phyloP scores from a whole-genome alignment of 2,888 invertebrate genomes.

The Andrena flavipes region DNA sequence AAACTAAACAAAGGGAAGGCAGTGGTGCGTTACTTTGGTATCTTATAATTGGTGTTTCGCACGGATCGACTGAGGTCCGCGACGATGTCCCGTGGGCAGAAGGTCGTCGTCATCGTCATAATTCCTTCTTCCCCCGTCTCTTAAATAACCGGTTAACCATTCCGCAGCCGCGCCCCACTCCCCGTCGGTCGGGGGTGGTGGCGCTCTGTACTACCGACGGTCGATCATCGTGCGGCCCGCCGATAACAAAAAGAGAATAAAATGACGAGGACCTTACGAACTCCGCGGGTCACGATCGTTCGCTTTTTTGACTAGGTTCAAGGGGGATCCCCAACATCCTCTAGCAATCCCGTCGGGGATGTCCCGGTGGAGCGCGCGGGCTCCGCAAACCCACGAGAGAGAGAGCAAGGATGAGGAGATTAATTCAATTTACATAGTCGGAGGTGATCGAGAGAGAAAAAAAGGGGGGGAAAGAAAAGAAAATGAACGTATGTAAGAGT shows the following conservation, averaged over 20 bases:
- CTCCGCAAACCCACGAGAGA: constrained; percentile 44
- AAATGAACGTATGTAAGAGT: constrained; percentile 6
- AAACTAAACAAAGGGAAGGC: constrained; percentile 78
- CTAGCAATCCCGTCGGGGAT: constrained; percentile 19
- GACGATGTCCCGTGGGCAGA: constrained; percentile 51
- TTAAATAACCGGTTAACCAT: neutral
- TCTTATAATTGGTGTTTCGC: constrained; percentile 71
- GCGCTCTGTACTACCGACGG: neutral
- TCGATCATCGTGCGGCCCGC: constrained; percentile 7
- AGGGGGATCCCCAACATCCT: constrained; percentile 7
- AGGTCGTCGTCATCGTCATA: constrained; percentile 49
- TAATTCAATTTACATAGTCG: constrained; percentile 34
- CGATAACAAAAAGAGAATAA: too few relatives aligned
- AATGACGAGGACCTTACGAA: constrained; percentile 47
- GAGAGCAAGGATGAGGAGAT: constrained; percentile 46
- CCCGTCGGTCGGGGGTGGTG: neutral
- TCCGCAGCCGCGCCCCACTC: neutral
- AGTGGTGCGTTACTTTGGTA: constrained; percentile 81
- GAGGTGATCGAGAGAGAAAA: constrained; percentile 33
- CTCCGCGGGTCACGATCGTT: constrained; percentile 49
- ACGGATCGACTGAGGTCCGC: constrained; percentile 63
- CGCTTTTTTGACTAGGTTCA: constrained; percentile 48
- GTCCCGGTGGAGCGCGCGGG: constrained; percentile 9
- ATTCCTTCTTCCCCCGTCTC: neutral
- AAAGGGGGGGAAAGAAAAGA: too few relatives aligned